Percentiles rank a stretch among this genome's conserved stretches.
These are phyloP conservation scores for Trisateles emortualis DNA, from an alignment of 2,888 invertebrate species.

Conservation along the genomic window DNA sequence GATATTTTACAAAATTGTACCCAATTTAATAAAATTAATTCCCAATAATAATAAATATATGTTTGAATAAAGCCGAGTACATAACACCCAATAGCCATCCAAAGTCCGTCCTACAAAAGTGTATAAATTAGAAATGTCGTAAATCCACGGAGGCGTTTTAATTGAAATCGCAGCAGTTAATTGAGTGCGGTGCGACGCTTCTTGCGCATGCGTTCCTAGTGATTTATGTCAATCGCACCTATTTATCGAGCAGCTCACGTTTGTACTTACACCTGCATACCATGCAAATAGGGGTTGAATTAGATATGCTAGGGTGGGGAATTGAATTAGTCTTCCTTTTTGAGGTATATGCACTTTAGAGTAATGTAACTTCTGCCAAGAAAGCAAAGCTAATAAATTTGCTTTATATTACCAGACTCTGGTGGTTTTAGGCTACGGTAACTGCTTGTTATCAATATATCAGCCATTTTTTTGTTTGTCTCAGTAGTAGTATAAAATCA, in stretches of 20 bases:
- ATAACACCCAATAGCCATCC: constrained; percentile 22
- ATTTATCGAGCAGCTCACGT: constrained; percentile 70
- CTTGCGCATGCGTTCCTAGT: constrained; percentile 72
- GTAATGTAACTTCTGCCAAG: constrained; percentile 3
- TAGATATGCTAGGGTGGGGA: constrained; percentile 34
- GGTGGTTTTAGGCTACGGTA: too few species aligned
- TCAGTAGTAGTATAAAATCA: too few species aligned
- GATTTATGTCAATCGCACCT: constrained; percentile 73
- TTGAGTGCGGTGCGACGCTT: constrained; percentile 68
- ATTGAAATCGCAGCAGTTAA: constrained; percentile 83
- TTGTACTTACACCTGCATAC: constrained; percentile 59
- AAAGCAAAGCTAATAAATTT: too few species aligned
- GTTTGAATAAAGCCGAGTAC: neutral
- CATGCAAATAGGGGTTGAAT: constrained; percentile 49
- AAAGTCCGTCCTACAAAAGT: constrained; percentile 53
- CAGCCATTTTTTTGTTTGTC: too few species aligned
- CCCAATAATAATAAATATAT: neutral
- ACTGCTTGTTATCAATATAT: too few species aligned
- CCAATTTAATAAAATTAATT: too few species aligned
- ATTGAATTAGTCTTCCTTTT: constrained; percentile 32
- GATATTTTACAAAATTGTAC: too few species aligned
- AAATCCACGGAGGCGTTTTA: constrained; percentile 81
- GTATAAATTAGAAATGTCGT: constrained; percentile 78
- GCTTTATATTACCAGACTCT: too few species aligned
- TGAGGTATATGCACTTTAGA: constrained; percentile 2